Evolutionary conservation across 64 coral and sea anemone species (phyloP).

Genomic region (Trachythela sp.): DNA sequence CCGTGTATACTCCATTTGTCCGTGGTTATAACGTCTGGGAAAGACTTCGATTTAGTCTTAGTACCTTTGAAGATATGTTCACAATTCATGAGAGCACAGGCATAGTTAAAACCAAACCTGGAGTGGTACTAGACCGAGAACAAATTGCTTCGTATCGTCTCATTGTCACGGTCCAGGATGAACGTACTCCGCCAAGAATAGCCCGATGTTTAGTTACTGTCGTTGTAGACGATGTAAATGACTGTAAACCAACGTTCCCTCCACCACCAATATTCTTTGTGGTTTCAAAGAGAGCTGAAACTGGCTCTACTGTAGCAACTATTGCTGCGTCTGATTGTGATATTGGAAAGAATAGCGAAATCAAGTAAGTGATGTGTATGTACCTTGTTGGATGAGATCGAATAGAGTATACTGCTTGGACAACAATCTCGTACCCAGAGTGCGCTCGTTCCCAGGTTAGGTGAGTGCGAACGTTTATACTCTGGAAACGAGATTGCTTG

Average conservation of each 20-base stretch:
- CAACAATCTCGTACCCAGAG: too few species aligned
- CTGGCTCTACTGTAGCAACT: background rate
- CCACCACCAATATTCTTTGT: conserved; percentile 4
- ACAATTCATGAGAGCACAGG: background rate
- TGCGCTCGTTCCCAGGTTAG: too few species aligned
- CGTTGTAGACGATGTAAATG: background rate
- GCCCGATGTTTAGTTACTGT: background rate
- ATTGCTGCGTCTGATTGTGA: background rate
- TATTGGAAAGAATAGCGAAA: background rate
- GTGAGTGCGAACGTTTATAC: too few species aligned
- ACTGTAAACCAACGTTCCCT: conserved; percentile 10
- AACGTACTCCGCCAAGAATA: background rate
- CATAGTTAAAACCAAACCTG: background rate
- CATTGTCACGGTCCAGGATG: background rate
- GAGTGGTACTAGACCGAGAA: background rate
- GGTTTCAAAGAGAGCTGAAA: background rate
- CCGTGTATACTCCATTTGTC: background rate
- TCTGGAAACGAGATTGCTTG: too few species aligned
- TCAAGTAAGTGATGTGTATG: background rate
- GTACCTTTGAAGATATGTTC: background rate
- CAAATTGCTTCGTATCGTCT: background rate
- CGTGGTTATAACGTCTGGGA: background rate
- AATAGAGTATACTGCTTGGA: too few species aligned
- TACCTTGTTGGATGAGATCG: too few species aligned
- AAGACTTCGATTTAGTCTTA: background rate